A percentile compares a stretch with the other conserved stretches of the same genome.
phyloP scores from a whole-genome alignment of 1,140 invertebrate genomes.

The Wiebesia pumilae region DNA sequence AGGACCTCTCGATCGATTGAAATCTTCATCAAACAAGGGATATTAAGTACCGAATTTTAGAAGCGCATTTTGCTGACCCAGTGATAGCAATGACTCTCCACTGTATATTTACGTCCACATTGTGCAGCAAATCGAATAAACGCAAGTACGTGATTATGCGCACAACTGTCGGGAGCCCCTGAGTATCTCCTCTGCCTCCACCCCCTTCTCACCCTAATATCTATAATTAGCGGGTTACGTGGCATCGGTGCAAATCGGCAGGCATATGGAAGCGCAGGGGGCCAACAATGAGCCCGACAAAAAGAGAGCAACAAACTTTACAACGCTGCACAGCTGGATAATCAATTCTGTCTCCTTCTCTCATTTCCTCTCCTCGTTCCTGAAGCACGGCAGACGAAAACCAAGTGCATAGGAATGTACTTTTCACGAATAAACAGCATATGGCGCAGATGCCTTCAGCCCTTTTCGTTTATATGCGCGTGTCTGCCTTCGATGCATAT shows the following conservation, averaged over 20 bases:
- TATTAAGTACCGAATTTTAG: not conserved
- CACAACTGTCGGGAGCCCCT: not conserved
- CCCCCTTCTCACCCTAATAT: not conserved
- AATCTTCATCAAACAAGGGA: too few relatives aligned
- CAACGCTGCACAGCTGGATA: not conserved
- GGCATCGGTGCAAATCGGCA: not conserved
- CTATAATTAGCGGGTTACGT: slow-evolving; percentile 29
- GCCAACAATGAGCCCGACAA: not conserved
- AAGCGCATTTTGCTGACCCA: not conserved
- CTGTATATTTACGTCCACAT: not conserved
- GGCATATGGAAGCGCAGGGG: not conserved
- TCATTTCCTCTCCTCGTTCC: not conserved
- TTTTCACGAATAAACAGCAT: slow-evolving; percentile 1
- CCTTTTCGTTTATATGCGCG: too few relatives aligned
- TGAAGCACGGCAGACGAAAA: slow-evolving; percentile 10
- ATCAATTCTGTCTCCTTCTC: slow-evolving; percentile 3
- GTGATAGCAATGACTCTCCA: not conserved
- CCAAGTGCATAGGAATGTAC: not conserved
- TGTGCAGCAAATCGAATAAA: not conserved
- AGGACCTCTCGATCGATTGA: too few relatives aligned
- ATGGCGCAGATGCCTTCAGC: not conserved
- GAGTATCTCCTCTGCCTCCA: not conserved
- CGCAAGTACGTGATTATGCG: slow-evolving; percentile 21
- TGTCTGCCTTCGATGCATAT: too few relatives aligned
- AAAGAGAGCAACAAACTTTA: not conserved